phyloP scores from a whole-genome alignment of 2,797 vertebrate genomes.

The Danionella dracula region DNA sequence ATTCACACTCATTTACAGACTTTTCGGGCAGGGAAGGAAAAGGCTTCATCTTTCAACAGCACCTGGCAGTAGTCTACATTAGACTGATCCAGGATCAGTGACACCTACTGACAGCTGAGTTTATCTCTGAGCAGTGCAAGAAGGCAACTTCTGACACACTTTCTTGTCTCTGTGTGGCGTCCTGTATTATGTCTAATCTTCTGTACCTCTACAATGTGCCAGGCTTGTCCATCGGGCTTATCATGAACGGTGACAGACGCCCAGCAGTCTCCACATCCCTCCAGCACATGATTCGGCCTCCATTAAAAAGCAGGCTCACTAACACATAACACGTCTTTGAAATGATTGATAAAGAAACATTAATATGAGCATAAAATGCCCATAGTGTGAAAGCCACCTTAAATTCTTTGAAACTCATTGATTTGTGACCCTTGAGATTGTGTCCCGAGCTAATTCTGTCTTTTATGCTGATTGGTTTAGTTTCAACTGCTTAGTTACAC shows the following conservation, averaged over 20 bases:
- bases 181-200: constrained; percentile 25
- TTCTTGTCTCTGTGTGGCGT: constrained; percentile 5
- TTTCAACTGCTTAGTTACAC: too few relatives aligned
- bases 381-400: too few relatives aligned
- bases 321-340: too few relatives aligned
- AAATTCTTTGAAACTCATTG: too few relatives aligned
- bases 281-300: not conserved
- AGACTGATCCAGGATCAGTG: not conserved
- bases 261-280: constrained; percentile 25
- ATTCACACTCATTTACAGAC: constrained; percentile 4
- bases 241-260: constrained; percentile 36
- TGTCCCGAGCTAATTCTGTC: too few relatives aligned
- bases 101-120: constrained; percentile 10
- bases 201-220: not conserved
- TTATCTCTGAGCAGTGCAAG: constrained; percentile 5
- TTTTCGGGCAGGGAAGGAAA: not conserved
- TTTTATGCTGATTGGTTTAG: too few relatives aligned
- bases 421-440: too few relatives aligned
- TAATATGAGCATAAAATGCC: too few relatives aligned
- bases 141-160: not conserved
- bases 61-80: not conserved
- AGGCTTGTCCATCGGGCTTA: constrained; percentile 29
- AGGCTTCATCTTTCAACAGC: constrained; percentile 1
- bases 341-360: too few relatives aligned
- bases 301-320: too few relatives aligned